These are phyloP conservation scores for Bruchidius siliquastri DNA, from an alignment of 2,888 invertebrate species.

Conservation along the genomic window DNA sequence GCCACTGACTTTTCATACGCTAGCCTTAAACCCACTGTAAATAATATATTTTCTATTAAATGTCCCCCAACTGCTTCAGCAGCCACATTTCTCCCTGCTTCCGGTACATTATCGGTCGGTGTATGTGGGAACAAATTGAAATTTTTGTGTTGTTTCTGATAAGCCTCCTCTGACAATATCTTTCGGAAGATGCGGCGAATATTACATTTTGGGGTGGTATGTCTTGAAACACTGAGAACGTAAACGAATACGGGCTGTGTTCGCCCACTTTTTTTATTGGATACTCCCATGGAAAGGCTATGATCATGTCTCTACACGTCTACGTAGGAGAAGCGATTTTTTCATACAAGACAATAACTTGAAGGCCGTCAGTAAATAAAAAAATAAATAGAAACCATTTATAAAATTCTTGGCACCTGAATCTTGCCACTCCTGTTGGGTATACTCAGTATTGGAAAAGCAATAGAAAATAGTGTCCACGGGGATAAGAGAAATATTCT, in stretches of 20 bases:
- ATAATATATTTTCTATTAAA: slow-evolving; percentile 22
- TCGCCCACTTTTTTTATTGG: too few species aligned
- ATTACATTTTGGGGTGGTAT: background rate
- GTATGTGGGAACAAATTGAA: background rate
- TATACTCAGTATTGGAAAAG: slow-evolving; percentile 34
- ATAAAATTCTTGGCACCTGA: background rate
- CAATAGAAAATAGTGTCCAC: slow-evolving; percentile 41
- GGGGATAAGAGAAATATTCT: slow-evolving; percentile 42
- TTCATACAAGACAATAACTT: too few species aligned
- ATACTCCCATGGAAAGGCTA: too few species aligned
- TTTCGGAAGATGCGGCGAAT: background rate
- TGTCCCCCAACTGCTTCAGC: background rate
- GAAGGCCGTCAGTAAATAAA: too few species aligned
- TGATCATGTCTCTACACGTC: too few species aligned
- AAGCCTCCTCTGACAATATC: background rate
- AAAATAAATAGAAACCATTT: too few species aligned
- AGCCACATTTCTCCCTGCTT: background rate
- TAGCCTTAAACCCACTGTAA: slow-evolving; percentile 14
- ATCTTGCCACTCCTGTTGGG: slow-evolving; percentile 5
- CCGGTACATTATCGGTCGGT: background rate
- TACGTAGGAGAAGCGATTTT: too few species aligned
- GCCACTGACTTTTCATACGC: slow-evolving; percentile 10
- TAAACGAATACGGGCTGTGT: background rate
- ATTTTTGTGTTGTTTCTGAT: background rate
- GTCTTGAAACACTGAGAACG: background rate